Base-by-base conservation (phyloP, 2,888 invertebrate genomes). In the Eutolmus rufibarbis region DNA sequence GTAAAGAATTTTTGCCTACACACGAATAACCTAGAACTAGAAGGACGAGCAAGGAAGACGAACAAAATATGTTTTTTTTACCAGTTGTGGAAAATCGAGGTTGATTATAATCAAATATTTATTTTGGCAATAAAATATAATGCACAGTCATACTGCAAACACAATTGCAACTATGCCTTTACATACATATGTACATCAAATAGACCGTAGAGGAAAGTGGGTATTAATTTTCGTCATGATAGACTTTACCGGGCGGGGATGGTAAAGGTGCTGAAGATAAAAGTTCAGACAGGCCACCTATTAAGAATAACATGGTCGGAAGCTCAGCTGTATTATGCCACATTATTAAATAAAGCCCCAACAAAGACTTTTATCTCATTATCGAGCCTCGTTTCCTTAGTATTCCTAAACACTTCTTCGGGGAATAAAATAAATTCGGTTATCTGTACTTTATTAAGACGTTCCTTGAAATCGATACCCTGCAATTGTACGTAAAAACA, bases 31-130 rank as follows among this genome's bases (percentile, higher is more conserved):
- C 74, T 9, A 74, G 66, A 56, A 86, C n/a, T 77, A 74, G 34
- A 28, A 57, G 57, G 77, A 76, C 77, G 9, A 9, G 51, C 12
- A 34, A 46, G 56, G 37, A 86, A 51, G 77, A 77, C 51, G 77
- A 77, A 31, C 51, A 77, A 86, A 77, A 88, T 87, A 88, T 88
- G 77, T 23, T 88, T 87, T 84, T 88, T 84, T 88, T 79, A 85
- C 87, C 85, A 87, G 88, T 87, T 88, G 88, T 87, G 87, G 86
- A 86, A 86, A 86, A 88, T 88, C 82, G 82, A 86, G 79, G 86
- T 85, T 88, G 88, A 88, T 88, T 88, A 87, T 88, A 87, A 87
- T 88, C 88, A 87, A 88, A 88, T 88, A 88, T 88, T 87, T 88
- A 88, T 88, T 88, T 88, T 88, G 87, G 88, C 88, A 88, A 88